Percentiles rank a stretch among this genome's conserved stretches.
Conservation (phyloP, 2,797 vertebrate species). For the Bovichtus diacanthus region DNA sequence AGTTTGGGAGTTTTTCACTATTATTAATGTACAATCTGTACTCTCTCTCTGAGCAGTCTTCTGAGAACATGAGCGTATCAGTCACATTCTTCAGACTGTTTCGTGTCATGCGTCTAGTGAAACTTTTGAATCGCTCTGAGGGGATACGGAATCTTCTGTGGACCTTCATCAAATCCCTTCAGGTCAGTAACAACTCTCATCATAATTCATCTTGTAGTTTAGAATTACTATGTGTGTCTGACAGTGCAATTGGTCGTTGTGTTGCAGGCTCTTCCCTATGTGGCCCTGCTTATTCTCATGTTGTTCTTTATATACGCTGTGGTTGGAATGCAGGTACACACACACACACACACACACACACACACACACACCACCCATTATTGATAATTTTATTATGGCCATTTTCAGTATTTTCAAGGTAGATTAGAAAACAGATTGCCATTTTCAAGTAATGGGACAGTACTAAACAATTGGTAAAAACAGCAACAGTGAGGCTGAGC, state of each 20-base stretch:
- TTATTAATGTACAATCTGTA: not conserved
- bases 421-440: too few relatives aligned
- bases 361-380: not conserved
- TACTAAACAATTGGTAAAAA: too few relatives aligned
- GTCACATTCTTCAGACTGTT: conserved; percentile 96
- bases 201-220: not conserved
- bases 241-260: conserved; percentile 14
- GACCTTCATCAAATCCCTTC: conserved; percentile 98
- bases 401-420: not conserved
- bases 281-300: conserved; percentile 73
- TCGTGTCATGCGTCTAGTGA: conserved; percentile 94
- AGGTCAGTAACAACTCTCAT: conserved; percentile 79
- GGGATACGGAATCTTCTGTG: conserved; percentile 94
- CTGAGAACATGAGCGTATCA: conserved; percentile 92
- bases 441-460: too few relatives aligned
- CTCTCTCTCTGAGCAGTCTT: conserved; percentile 71
- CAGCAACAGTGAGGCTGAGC: not conserved
- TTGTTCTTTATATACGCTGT: conserved; percentile 97
- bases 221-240: not conserved
- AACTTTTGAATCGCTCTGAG: conserved; percentile 93
- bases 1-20: not conserved
- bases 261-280: conserved; percentile 87
- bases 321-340: conserved; percentile 94
- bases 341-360: not conserved
- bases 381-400: not conserved